phyloP scores from a whole-genome alignment of 2,797 vertebrate genomes.

The Siniperca scherzeri region DNA sequence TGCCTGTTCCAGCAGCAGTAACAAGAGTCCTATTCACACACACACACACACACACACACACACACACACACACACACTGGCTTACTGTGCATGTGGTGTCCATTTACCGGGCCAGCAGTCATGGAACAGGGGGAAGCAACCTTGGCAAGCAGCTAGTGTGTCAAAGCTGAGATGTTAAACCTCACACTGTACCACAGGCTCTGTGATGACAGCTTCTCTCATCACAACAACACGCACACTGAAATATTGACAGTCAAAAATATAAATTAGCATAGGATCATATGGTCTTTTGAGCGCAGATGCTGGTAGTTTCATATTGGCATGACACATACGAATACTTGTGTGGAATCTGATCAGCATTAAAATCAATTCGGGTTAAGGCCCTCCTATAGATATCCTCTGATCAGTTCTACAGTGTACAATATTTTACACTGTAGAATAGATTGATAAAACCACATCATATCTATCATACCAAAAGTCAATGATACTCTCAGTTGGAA shows the following conservation, averaged over 20 bases:
- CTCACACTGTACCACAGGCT: not conserved
- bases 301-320: not conserved
- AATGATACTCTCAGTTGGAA: not conserved
- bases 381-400: not conserved
- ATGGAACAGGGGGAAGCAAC: conserved; percentile 22
- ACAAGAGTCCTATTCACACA: conserved; percentile 53
- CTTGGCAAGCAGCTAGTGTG: conserved; percentile 29
- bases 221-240: not conserved
- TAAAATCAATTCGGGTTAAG: not conserved
- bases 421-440: not conserved
- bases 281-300: not conserved
- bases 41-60: not conserved
- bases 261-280: not conserved
- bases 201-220: not conserved
- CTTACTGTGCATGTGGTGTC: conserved; percentile 44
- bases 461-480: not conserved
- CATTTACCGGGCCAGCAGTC: conserved; percentile 42
- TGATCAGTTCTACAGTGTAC: not conserved
- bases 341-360: not conserved
- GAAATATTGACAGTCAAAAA: not conserved
- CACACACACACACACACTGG: not conserved
- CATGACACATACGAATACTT: too few species aligned
- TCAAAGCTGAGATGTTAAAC: conserved; percentile 25
- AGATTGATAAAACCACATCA: not conserved
- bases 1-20: conserved; percentile 36